phyloP scores from a whole-genome alignment of 2,888 invertebrate genomes.

The Perizoma affinitatum region DNA sequence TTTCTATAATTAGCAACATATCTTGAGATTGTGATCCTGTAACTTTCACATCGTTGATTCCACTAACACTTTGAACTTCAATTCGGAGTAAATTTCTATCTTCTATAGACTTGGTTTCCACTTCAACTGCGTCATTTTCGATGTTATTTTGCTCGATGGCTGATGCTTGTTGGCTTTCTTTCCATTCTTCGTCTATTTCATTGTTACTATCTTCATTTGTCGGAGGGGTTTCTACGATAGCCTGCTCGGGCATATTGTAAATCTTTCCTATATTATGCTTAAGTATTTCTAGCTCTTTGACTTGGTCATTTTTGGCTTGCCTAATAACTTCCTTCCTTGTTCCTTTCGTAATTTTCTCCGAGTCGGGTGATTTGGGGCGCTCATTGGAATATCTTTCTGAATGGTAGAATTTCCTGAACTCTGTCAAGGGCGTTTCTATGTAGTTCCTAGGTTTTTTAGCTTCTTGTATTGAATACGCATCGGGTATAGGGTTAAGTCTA shows the following conservation, averaged over 20 bases:
- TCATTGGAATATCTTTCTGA: constrained; percentile 28
- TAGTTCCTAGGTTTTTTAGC: constrained; percentile 45
- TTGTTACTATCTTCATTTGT: constrained; percentile 7
- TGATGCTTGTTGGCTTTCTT: constrained; percentile 1
- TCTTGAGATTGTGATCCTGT: constrained; percentile 44
- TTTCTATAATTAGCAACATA: constrained; percentile 55
- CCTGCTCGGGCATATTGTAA: constrained; percentile 46
- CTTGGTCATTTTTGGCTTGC: constrained; percentile 39
- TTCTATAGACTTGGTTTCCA: neutral
- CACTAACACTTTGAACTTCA: constrained; percentile 55
- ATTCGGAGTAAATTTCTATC: constrained; percentile 50
- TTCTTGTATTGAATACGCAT: constrained; percentile 10
- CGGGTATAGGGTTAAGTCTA: constrained; percentile 20
- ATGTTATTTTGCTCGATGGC: neutral
- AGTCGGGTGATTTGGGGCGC: constrained; percentile 9
- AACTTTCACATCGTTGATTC: constrained; percentile 44
- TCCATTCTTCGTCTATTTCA: constrained; percentile 6
- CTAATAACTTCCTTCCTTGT: constrained; percentile 30
- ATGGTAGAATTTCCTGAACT: constrained; percentile 69
- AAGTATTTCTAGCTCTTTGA: constrained; percentile 53
- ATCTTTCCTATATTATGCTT: constrained; percentile 56
- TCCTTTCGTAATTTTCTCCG: constrained; percentile 3
- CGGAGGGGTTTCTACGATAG: constrained; percentile 13
- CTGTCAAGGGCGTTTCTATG: constrained; percentile 64
- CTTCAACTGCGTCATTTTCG: neutral